Base-by-base conservation (phyloP, 2,888 invertebrate genomes). In the Melangyna quadrimaculata region DNA sequence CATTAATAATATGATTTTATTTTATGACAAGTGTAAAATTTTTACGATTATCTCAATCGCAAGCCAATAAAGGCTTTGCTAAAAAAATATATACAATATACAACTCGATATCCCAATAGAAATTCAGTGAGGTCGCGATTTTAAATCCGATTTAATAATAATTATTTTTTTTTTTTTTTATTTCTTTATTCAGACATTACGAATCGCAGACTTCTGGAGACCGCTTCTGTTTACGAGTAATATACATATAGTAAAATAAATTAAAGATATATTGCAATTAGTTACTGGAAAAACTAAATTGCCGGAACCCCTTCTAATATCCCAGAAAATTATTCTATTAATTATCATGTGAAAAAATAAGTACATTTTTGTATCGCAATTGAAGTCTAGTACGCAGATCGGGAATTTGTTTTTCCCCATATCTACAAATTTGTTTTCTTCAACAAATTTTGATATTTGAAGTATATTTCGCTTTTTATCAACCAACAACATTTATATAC, bases 1-100 rank as follows among this genome's bases (percentile, higher is more conserved):
- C 40, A 27, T 63, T 14, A 27, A 63, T 63, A 43, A 63, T 63
- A 43, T 27, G 40, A 22, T n/a, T 17, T 63, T 24, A 37, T 63
- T 63, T 63, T 43, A 63, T 43, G 63, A 27, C 10, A 24, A 43
- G 2, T 27, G 10, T 45, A n/a, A 63, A 29, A 29, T 43, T 43
- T 63, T 43, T 12, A 63, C 27, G 43, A 63, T n/a, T 29, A 29
- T 40, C 17, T 29, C 17, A 17, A 61, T 27, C 12, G 19, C 10
- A 59, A 24, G 37, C 37, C 17, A 17, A 59, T 37, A 14, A 40
- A 59, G 9, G 12, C 5, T 32, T 24, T 29, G 2, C 6, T 35
- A 22, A 12, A 37, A 1, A 9, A 8, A 57, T 22, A 6, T 48
- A 32, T 32, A 10, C 3, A 22, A 51, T 3, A 37, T 57, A 10